phyloP scores from a whole-genome alignment of 92 coral and sea anemone genomes.

The Nematostella vectensis region DNA sequence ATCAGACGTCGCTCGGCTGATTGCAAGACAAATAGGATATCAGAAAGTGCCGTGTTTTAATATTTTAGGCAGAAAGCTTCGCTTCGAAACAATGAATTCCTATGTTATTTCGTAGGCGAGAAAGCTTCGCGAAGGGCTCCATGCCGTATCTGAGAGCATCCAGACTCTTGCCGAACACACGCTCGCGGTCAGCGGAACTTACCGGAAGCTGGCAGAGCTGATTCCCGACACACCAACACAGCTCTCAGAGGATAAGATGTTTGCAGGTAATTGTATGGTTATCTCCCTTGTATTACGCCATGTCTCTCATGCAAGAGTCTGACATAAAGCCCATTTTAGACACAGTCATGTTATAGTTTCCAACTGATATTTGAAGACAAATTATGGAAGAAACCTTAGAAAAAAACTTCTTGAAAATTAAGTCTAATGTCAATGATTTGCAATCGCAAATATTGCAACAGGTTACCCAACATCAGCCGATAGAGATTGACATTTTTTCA shows the following conservation, averaged over 20 bases:
- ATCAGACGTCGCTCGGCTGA: no score
- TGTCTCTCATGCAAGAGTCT: background rate
- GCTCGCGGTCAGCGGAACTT: constrained; percentile 40
- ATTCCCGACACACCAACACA: constrained; percentile 84
- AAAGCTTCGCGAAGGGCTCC: constrained; percentile 44
- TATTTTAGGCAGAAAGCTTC: no score
- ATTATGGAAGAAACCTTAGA: background rate
- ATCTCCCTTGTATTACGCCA: background rate
- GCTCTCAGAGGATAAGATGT: constrained; percentile 48
- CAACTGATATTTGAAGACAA: background rate
- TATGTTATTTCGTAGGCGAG: constrained; percentile 67
- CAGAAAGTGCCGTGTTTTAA: no score
- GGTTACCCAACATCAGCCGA: no score
- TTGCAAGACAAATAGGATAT: no score
- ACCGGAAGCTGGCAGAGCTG: constrained; percentile 45
- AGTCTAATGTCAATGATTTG: no score
- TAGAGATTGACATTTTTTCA: no score
- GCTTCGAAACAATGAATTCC: no score
- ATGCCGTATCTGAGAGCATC: constrained; percentile 49
- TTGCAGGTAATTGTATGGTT: constrained; percentile 65
- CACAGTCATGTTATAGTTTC: background rate
- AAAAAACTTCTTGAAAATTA: background rate
- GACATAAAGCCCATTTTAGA: no score
- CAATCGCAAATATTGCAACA: no score
- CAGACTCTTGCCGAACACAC: constrained; percentile 62